These are phyloP conservation scores for Lophura nycthemera DNA, from an alignment of 2,113 vertebrate genomes.

Conservation along the genomic window DNA sequence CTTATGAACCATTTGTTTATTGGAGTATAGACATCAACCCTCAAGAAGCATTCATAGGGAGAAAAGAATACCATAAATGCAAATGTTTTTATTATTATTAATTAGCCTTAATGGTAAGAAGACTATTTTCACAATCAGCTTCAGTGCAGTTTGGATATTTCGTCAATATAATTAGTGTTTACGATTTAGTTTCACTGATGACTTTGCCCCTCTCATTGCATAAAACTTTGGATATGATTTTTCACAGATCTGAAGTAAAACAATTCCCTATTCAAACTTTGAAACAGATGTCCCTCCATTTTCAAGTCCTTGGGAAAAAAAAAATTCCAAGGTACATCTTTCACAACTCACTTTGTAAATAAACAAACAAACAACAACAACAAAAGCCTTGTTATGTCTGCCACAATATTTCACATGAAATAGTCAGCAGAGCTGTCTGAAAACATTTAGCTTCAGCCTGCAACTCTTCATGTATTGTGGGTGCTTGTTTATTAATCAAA, in stretches of 20 bases:
- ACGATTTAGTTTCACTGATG: neutral
- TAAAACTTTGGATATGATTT: neutral
- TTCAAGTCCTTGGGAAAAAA: neutral
- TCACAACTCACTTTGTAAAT: neutral
- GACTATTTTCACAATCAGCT: neutral
- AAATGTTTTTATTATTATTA: neutral
- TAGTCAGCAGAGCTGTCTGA: neutral
- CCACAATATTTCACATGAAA: neutral
- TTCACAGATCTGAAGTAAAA: neutral
- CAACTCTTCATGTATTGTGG: conserved; percentile 9
- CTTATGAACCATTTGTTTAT: neutral
- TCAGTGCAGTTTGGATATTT: neutral
- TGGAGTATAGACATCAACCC: neutral
- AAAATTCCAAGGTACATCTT: neutral
- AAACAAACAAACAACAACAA: neutral
- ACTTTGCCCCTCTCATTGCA: neutral
- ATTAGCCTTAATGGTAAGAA: neutral
- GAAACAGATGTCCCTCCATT: neutral
- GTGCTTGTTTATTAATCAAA: conserved; percentile 40
- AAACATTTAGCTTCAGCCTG: conserved; percentile 33
- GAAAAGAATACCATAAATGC: neutral
- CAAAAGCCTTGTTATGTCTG: neutral
- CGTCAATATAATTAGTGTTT: neutral
- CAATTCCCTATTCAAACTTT: neutral
- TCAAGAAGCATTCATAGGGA: neutral